Evolutionary conservation across 2,797 vertebrate genomes (phyloP).

Genomic region (Pseudochromis fuscus): DNA sequence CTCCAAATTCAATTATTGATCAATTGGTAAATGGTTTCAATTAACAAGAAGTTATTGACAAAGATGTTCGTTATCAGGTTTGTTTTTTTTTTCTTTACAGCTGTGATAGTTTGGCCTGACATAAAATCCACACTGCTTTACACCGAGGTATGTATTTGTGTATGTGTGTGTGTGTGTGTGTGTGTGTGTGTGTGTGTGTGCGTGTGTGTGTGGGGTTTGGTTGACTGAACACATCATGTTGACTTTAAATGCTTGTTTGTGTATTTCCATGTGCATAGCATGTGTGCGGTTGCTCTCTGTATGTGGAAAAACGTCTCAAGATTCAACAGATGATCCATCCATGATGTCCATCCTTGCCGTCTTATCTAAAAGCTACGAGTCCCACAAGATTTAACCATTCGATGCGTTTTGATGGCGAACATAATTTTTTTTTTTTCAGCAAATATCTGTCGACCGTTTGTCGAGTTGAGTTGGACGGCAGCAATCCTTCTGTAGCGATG

Average conservation of each 20-base stretch:
- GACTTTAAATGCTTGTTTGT: not conserved
- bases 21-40: constrained; percentile 34
- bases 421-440: not conserved
- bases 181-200: not conserved
- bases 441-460: constrained; percentile 12
- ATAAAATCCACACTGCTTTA: not conserved
- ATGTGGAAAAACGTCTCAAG: constrained; percentile 21
- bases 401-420: not conserved
- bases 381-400: not conserved
- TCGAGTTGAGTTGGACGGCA: constrained; percentile 2
- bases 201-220: not conserved
- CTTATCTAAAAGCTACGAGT: constrained; percentile 1
- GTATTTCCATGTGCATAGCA: not conserved
- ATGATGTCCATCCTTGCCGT: not conserved
- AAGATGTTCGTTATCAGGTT: constrained; percentile 7
- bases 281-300: not conserved
- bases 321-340: constrained; percentile 8
- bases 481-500: constrained; percentile 30
- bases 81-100: too few species aligned
- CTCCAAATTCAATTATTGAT: constrained; percentile 42
- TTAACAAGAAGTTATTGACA: constrained; percentile 39
- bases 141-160: too few species aligned
- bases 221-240: constrained; percentile 6
- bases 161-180: constrained; percentile 10
- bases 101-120: constrained; percentile 9